Percentiles rank a stretch among this genome's conserved stretches.
Evolutionary conservation across 2,797 vertebrate species (phyloP).

Genomic region (Buphagus erythrorhynchus): DNA sequence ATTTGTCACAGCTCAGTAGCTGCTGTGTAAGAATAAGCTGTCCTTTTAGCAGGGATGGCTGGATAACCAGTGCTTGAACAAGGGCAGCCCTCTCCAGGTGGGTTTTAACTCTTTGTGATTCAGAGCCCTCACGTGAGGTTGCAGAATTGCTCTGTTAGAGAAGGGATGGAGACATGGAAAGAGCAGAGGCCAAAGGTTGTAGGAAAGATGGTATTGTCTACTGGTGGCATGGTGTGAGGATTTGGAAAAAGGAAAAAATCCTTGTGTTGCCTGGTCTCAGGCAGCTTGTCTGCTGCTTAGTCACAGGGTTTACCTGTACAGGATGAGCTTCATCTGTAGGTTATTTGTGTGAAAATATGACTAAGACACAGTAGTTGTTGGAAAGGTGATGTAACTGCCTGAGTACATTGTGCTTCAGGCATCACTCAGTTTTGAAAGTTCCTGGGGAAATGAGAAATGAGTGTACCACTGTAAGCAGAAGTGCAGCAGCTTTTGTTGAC

Average conservation of each 20-base stretch:
- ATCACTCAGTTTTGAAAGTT: not conserved
- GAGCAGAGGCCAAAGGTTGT: not conserved
- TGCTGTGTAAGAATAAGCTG: not conserved
- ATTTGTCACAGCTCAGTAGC: slow-evolving; percentile 34
- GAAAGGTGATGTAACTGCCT: not conserved
- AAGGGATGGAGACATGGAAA: not conserved
- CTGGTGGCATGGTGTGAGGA: not conserved
- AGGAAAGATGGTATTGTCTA: fast-evolving
- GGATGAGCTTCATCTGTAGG: not conserved
- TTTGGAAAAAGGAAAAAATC: not conserved
- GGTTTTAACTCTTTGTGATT: not conserved
- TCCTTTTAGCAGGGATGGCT: not conserved
- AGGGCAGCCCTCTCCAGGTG: not conserved
- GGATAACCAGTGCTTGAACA: not conserved
- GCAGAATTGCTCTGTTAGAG: not conserved
- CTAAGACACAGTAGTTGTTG: not conserved
- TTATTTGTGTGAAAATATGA: not conserved
- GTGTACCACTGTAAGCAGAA: not conserved
- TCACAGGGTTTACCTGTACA: not conserved
- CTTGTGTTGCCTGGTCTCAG: not conserved
- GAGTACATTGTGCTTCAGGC: not conserved
- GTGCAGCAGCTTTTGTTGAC: not conserved
- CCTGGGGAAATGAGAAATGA: not conserved
- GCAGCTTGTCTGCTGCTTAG: not conserved
- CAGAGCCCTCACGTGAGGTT: fast-evolving